Evolutionary conservation across 2,797 vertebrate species (phyloP), one percentile per base, ranked within the genome.

Genomic region (Acipenser oxyrinchus): DNA sequence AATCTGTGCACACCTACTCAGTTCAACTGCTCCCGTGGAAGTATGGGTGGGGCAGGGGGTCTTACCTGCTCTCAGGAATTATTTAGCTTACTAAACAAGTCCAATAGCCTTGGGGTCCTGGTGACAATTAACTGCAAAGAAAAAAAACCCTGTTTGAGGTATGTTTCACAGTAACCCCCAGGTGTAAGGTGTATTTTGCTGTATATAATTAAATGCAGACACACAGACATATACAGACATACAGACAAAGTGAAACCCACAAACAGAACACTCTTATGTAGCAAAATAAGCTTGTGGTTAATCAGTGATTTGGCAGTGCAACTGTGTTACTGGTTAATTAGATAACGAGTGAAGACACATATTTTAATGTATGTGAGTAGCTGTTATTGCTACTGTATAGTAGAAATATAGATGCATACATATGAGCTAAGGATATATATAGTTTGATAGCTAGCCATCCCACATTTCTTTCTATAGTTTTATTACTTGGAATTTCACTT

Each of bases 121-220:
- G 3, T 51, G 49, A 51, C 10, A 6, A 10, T 12, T 62, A n/a
- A 23, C 60, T 18, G 10, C 6, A 51, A 49, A 51, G 49, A 2
- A 9, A 18, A 18, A 55, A 65, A 23, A n/a, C 18, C 64, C 66
- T 67, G 58, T 67, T 50, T 18, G 48, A 18, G 66, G 48, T 61
- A 48, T 51, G 10, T 59, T 66, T n/a, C 48, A 37, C 23, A 48
- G 12, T 9, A 48, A 66, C 53, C 64, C 64, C 37, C 49, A 48
- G n/a, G n/a, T n/a, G n/a, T n/a, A 37, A 37, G 23, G 23, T 37
- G 23, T 37, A 37, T 37, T 37, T 37, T 37, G 23, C 23, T 2
- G 23, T 37, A 37, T 37, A 37, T 37, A 37, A 37, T 37, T 37
- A 61, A 15, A 61, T 37, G 7, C 8, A 37, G 10, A 10, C 60